phyloP scores from a whole-genome alignment of 2,113 vertebrate species.

The Steatornis caripensis region DNA sequence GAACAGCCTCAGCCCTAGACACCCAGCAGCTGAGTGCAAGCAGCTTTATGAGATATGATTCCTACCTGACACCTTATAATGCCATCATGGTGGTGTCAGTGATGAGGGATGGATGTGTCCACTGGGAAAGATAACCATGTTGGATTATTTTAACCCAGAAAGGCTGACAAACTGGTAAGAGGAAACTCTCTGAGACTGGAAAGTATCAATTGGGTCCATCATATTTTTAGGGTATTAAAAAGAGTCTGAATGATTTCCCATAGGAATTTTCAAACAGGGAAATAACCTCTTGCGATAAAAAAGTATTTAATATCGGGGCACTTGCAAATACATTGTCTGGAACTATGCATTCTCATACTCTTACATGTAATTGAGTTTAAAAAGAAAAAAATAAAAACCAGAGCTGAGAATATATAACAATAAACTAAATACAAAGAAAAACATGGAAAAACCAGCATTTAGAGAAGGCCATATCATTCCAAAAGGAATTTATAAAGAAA shows the following conservation, averaged over 20 bases:
- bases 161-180: neutral
- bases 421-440: neutral
- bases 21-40: neutral
- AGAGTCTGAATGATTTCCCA: neutral
- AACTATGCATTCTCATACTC: neutral
- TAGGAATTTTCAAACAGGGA: neutral
- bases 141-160: neutral
- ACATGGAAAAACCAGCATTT: neutral
- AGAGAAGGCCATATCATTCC: neutral
- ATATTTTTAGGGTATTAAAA: neutral
- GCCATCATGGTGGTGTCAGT: neutral
- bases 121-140: neutral
- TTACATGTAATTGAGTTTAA: neutral
- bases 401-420: neutral
- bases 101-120: neutral
- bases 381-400: neutral
- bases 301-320: neutral
- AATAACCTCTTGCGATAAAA: neutral
- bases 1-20: neutral
- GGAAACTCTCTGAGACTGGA: neutral
- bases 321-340: neutral
- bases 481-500: neutral
- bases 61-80: neutral
- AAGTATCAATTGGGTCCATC: neutral
- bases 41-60: neutral